A percentile compares a stretch with the other conserved stretches of the same genome.
Conservation (phyloP, 2,113 vertebrate species). For the Oryzias woworae region DNA sequence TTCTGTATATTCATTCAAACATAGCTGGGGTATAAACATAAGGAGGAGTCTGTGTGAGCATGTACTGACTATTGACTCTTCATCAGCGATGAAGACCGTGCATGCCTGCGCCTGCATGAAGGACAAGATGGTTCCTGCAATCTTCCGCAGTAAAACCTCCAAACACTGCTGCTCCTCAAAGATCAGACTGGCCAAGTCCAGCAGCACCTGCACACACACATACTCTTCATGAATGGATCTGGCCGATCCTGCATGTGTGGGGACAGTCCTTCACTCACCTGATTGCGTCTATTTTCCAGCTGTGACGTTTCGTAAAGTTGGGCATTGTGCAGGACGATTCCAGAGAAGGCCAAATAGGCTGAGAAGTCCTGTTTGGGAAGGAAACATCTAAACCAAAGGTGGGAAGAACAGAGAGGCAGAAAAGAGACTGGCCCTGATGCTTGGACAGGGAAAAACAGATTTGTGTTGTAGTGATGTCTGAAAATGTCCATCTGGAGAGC, state of each 20-base stretch:
- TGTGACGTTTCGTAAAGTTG: constrained; percentile 94
- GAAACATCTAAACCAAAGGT: neutral
- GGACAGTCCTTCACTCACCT: constrained; percentile 71
- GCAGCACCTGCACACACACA: constrained; percentile 81
- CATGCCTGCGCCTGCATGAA: constrained; percentile 97
- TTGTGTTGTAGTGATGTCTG: too few relatives aligned
- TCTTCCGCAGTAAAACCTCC: constrained; percentile 93
- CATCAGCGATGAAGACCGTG: constrained; percentile 91
- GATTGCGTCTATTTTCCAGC: constrained; percentile 93
- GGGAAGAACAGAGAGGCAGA: neutral
- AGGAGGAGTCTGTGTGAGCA: neutral
- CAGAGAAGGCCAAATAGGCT: constrained; percentile 92
- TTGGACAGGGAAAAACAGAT: too few relatives aligned
- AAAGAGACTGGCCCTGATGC: neutral
- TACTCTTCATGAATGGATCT: too few relatives aligned
- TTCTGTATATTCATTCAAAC: too few relatives aligned
- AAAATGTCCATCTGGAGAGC: too few relatives aligned
- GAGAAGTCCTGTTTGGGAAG: constrained; percentile 86
- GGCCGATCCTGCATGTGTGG: too few relatives aligned
- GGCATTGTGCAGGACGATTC: constrained; percentile 96
- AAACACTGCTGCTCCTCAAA: constrained; percentile 97
- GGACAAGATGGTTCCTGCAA: constrained; percentile 93
- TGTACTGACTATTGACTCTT: constrained; percentile 84
- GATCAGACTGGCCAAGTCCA: constrained; percentile 94
- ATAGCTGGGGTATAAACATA: too few relatives aligned